A percentile compares a stretch with the other conserved stretches of the same genome.
These are phyloP conservation scores for Labrus mixtus DNA, from an alignment of 2,113 vertebrate species.

Conservation along the genomic window DNA sequence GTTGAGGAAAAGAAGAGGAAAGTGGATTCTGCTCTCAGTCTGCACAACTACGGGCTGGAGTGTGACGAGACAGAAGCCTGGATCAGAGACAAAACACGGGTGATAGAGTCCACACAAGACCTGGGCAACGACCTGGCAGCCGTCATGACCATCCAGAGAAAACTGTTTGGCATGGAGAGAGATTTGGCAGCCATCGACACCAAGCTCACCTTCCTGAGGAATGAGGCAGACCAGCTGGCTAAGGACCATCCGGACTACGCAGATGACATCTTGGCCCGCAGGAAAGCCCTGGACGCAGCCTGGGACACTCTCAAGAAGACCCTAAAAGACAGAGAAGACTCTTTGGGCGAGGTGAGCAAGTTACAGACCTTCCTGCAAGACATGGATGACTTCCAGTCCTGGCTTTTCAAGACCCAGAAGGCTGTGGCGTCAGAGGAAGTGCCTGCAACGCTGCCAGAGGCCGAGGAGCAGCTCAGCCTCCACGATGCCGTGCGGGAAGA, in stretches of 20 bases:
- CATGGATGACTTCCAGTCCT: conserved; percentile 94
- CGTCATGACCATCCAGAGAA: conserved; percentile 94
- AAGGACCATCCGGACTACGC: conserved; percentile 88
- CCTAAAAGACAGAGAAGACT: conserved; percentile 86
- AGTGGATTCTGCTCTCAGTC: conserved; percentile 88
- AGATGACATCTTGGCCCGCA: conserved; percentile 78
- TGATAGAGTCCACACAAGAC: conserved; percentile 91
- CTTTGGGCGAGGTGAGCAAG: conserved; percentile 93
- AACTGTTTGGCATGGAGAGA: conserved; percentile 92
- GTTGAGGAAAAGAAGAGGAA: conserved; percentile 85
- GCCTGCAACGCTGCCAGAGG: conserved; percentile 87
- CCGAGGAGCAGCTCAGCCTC: conserved; percentile 88
- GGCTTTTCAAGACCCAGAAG: conserved; percentile 94
- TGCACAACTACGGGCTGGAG: conserved; percentile 93
- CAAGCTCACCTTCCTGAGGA: conserved; percentile 84
- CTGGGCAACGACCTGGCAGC: conserved; percentile 91
- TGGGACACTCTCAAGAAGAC: conserved; percentile 89
- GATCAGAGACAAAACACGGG: conserved; percentile 91
- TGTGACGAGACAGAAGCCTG: conserved; percentile 92
- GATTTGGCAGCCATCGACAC: conserved; percentile 88
- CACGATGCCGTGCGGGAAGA: conserved; percentile 86
- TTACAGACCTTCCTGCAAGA: conserved; percentile 95
- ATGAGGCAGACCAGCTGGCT: conserved; percentile 85
- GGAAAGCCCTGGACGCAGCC: conserved; percentile 72
- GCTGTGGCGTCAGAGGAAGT: conserved; percentile 90